Evolutionary conservation across 2,113 vertebrate species (phyloP), one percentile per base, ranked within the genome.

Genomic region (Myrmecophaga tridactyla): DNA sequence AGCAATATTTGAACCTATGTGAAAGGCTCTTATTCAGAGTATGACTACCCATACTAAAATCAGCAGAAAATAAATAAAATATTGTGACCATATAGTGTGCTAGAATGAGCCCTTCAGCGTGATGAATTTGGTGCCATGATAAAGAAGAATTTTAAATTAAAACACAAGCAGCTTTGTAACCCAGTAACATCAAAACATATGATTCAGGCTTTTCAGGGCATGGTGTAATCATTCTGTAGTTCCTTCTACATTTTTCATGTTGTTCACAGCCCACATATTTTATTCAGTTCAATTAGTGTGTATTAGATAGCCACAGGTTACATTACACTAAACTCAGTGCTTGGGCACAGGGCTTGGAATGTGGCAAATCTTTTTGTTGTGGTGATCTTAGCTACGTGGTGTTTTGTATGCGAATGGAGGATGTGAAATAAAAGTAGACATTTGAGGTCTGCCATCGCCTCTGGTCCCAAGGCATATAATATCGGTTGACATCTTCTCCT

Each of bases 111-210:
- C 20, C 13, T 58, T 62, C 4, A 78, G 13, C 63, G 56, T 96
- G 36, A 81, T 69, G 39, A 80, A 92, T 36, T 88, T 87, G 34
- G 14, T 81, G 46, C 2, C n/a, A 76, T 34, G 18, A 87, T 77
- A 67, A 88, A 11, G 13, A 80, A 90, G 15, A 88, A 88, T 84
- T 95, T 90, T 75, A 51, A 86, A 89, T 93, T 70, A 93, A 69
- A 91, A 72, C n/a, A 70, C 27, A 73, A n/a, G 62, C 31, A 72
- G 21, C 10, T 34, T 56, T 67, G 15, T 34, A 87, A 87, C 36
- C 46, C 46, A 93, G 34, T 70, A 53, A 92, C n/a, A 90, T 90
- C 53, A 95, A 94, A 92, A 48, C 31, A 91, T 3, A 34, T 20
- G 10, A 34, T 41, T 25, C 11, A 39, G 23, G 11, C 29, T 86